Evolutionary conservation across 2,888 invertebrate genomes (phyloP), one percentile per base, ranked within the genome.

Genomic region (Orthosia incerta): DNA sequence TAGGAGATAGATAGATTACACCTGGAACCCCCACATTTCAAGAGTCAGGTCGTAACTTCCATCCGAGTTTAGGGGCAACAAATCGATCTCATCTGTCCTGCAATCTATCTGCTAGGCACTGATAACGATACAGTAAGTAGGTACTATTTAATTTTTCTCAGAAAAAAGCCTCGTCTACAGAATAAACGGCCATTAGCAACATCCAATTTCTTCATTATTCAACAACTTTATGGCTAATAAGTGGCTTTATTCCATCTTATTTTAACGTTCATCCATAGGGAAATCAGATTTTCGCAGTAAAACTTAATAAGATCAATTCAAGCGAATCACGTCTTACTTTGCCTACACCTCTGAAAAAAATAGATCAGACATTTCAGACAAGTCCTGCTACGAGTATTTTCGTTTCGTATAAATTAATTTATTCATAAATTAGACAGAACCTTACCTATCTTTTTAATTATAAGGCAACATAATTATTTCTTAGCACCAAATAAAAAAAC

Each of bases 261-360:
- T 2, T 66, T 51, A 13, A 20, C 11, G 15, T 20, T 15, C 3
- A 48, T 78, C 74, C 57, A 15, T 15, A 18, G 79, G 79, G 59
- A 74, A 74, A 74, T 74, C 16, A 59, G 23, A 51, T 77, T 23
- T 16, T 45, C n/a, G 4, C 3, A 59, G 23, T 31, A 31, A 51
- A 67, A 76, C n/a, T 20, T 67, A 46, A 57, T 76, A 31, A 16
- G 67, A 65, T 76, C 4, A 26, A 18, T 26, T 56, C n/a, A 57
- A 50, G 20, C 20, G 15, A 76, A 63, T 56, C 9, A 18, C 15
- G 3, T 50, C 11, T 51, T 48, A 39, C 23, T 13, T 59, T 12
- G 39, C 4, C 15, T 62, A 39, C 26, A 26, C 3, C n/a, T 16
- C 0, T n/a, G 20, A 45, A 48, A 16, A 23, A n/a, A 55, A 23